A percentile compares a stretch with the other conserved stretches of the same genome.
Evolutionary conservation across 2,888 invertebrate genomes (phyloP).

Genomic region (Rotaria magnacalcarata): DNA sequence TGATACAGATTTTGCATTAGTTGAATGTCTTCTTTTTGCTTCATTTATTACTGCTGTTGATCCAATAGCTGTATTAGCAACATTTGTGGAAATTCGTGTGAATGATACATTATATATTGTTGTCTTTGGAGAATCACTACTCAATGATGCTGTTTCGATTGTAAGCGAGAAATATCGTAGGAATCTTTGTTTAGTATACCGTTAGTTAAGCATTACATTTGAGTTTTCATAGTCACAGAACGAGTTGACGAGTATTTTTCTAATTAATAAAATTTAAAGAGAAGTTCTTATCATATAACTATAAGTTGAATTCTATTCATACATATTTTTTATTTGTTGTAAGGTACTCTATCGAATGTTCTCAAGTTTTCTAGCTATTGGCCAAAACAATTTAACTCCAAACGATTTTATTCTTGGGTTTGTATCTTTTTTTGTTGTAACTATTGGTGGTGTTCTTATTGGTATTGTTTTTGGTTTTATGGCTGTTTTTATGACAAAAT

Average conservation of each 20-base stretch:
- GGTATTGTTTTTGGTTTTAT: conserved; percentile 87
- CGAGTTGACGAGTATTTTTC: no score
- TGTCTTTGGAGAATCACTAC: conserved; percentile 92
- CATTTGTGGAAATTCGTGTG: conserved; percentile 95
- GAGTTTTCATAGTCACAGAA: no score
- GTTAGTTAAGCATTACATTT: no score
- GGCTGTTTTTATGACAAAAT: conserved; percentile 88
- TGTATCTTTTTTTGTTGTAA: conserved; percentile 84
- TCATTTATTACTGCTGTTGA: conserved; percentile 92
- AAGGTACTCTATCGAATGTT: conserved; percentile 81
- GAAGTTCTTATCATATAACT: no score
- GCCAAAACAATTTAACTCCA: conserved; percentile 71
- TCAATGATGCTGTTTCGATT: conserved; percentile 96
- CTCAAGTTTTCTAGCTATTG: conserved; percentile 85
- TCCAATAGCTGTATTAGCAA: conserved; percentile 90
- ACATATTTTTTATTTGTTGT: no score
- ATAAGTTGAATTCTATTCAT: no score
- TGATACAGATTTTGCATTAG: conserved; percentile 60
- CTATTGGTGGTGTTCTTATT: conserved; percentile 82
- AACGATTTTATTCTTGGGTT: conserved; percentile 78
- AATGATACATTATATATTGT: conserved; percentile 95
- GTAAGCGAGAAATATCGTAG: conserved; percentile 49
- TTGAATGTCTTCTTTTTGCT: conserved; percentile 66
- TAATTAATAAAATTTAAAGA: no score
- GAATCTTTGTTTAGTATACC: no score